These are phyloP conservation scores for Spea bombifrons DNA, from an alignment of 2,113 vertebrate genomes.

Conservation along the genomic window DNA sequence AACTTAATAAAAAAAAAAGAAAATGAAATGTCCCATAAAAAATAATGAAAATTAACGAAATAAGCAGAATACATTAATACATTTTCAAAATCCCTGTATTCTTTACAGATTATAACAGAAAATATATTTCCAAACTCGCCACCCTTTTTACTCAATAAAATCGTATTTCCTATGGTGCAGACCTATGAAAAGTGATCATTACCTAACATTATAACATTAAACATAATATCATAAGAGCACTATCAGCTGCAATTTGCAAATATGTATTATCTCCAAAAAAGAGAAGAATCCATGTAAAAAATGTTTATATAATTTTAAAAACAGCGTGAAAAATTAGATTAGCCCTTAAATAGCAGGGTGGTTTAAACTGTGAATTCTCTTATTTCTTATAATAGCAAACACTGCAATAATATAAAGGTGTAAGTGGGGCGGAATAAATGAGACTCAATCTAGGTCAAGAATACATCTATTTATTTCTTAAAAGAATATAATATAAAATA, in stretches of 20 bases:
- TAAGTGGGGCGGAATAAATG: slow-evolving; percentile 10
- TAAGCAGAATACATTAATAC: slow-evolving; percentile 17
- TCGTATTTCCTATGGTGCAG: slow-evolving; percentile 18
- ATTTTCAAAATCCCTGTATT: slow-evolving; percentile 19
- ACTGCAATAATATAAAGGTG: slow-evolving; percentile 18
- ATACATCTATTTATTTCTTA: slow-evolving; percentile 3
- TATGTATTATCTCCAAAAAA: slow-evolving; percentile 26
- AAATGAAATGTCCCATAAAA: background rate
- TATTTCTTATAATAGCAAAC: slow-evolving; percentile 1
- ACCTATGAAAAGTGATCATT: slow-evolving; percentile 33
- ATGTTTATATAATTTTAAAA: slow-evolving; percentile 27
- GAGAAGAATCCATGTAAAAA: slow-evolving; percentile 7
- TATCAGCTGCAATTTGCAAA: slow-evolving; percentile 39
- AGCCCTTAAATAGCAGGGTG: slow-evolving; percentile 1
- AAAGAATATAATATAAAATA: slow-evolving; percentile 1
- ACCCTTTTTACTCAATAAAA: slow-evolving; percentile 13
- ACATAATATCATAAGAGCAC: slow-evolving; percentile 39
- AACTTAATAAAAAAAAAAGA: background rate
- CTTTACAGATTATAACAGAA: slow-evolving; percentile 1
- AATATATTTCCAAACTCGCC: slow-evolving; percentile 16
- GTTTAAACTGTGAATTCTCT: slow-evolving; percentile 14
- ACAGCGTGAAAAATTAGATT: slow-evolving; percentile 26
- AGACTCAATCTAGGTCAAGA: background rate
- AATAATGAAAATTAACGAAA: background rate
- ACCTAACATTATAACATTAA: slow-evolving; percentile 44